Percentiles rank a stretch among this genome's conserved stretches.
These are phyloP conservation scores for Leucoptera coffeella DNA, from an alignment of 2,888 invertebrate species.

Conservation along the genomic window DNA sequence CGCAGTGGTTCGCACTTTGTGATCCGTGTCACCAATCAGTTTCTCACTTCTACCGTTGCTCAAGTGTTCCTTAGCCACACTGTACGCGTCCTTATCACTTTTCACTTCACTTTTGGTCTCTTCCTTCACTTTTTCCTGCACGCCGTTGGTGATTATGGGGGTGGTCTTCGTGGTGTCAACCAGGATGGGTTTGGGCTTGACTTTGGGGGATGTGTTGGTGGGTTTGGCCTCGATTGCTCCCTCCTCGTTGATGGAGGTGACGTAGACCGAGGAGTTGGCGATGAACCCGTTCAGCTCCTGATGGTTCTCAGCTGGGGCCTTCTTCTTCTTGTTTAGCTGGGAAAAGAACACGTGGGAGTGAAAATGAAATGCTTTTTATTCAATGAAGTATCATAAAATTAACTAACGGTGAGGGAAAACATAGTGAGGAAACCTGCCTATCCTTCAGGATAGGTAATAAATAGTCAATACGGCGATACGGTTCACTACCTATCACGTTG, in stretches of 20 bases:
- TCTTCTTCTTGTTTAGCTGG: conserved; percentile 60
- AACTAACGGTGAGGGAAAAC: not conserved
- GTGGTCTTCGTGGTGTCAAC: conserved; percentile 42
- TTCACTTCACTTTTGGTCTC: conserved; percentile 23
- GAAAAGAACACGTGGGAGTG: conserved; percentile 32
- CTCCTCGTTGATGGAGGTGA: conserved; percentile 64
- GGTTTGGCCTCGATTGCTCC: conserved; percentile 41
- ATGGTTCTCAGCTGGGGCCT: conserved; percentile 34
- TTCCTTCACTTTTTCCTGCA: conserved; percentile 20
- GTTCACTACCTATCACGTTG: too few relatives aligned
- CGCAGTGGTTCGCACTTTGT: conserved; percentile 55
- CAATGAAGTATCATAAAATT: too few relatives aligned
- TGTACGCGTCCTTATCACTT: conserved; percentile 26
- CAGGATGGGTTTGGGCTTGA: conserved; percentile 36
- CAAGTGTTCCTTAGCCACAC: conserved; percentile 35
- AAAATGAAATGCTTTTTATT: too few relatives aligned
- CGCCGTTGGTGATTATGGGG: conserved; percentile 37
- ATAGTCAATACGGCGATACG: too few relatives aligned
- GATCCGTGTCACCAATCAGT: conserved; percentile 61
- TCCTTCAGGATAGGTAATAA: too few relatives aligned
- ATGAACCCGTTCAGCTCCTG: conserved; percentile 74
- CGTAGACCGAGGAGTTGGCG: conserved; percentile 77
- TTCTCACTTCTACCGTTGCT: conserved; percentile 70
- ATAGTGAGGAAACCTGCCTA: too few relatives aligned
- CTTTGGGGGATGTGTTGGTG: conserved; percentile 39